Percentiles rank a stretch among this genome's conserved stretches.
Evolutionary conservation across 2,797 vertebrate genomes (phyloP).

Genomic region (Peromyscus aztecus): DNA sequence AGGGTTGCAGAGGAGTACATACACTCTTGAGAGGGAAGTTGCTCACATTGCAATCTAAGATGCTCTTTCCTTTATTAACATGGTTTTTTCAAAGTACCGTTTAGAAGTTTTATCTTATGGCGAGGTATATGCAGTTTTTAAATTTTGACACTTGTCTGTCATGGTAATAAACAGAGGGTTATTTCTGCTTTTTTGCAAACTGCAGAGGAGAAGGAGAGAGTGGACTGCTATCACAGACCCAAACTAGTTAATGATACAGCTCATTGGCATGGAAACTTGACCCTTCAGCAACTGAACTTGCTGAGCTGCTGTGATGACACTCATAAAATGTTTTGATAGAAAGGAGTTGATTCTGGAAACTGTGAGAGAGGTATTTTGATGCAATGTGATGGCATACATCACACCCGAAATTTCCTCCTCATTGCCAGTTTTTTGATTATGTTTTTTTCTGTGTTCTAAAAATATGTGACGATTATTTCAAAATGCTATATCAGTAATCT

Average conservation of each 20-base stretch:
- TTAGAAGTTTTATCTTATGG: constrained; percentile 13
- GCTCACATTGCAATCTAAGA: background rate
- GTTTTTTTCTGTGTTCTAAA: constrained; percentile 45
- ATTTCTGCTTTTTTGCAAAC: background rate
- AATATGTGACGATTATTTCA: constrained; percentile 57
- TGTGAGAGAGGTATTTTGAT: constrained; percentile 53
- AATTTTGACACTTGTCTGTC: constrained; percentile 15
- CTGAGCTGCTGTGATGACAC: background rate
- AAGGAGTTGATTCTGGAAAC: constrained; percentile 63
- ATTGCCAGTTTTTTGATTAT: constrained; percentile 64
- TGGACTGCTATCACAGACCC: background rate
- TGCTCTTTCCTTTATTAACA: background rate
- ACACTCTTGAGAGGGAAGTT: background rate
- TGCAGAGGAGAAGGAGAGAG: constrained; percentile 26
- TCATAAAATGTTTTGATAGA: constrained; percentile 13
- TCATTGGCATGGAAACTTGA: constrained; percentile 24
- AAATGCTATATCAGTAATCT: constrained; percentile 66
- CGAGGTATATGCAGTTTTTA: background rate
- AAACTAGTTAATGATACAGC: constrained; percentile 11
- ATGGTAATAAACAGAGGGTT: background rate
- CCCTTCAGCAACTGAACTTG: constrained; percentile 37
- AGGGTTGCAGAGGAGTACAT: background rate
- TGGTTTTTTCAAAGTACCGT: background rate
- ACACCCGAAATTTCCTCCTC: constrained; percentile 42
- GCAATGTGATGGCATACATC: constrained; percentile 66